Evolutionary conservation across 2,113 vertebrate species (phyloP), one percentile per base, ranked within the genome.

Genomic region (Pteropus alecto): DNA sequence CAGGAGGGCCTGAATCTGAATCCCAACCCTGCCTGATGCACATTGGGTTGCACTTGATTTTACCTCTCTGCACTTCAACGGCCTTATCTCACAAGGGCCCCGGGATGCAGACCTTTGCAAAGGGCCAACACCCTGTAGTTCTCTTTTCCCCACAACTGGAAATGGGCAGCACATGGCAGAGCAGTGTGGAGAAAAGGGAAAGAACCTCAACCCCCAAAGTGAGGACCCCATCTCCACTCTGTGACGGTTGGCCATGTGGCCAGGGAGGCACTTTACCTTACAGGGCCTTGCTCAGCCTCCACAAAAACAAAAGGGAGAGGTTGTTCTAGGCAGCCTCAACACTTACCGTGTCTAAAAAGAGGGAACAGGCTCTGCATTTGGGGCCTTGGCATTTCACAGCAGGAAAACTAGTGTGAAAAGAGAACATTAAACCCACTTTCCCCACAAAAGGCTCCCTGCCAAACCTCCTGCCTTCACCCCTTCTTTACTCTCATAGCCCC

Each of bases 81-180:
- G 71, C 41, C 87, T 78, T 51, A 12, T 28, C 28, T 51, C 77
- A 65, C n/a, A 41, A 60, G 38, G 33, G 2, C 13, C 30, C 67
- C 46, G 1, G 38, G 24, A 35, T 14, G 26, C 54, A 83, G 46
- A 35, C 30, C 54, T 74, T 19, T 38, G 43, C 33, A 63, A 28
- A 74, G 76, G 7, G 13, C 38, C 56, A 35, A 73, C n/a, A 48
- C 60, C 1, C 1, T 18, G 1, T 11, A 28, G n/a, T n/a, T 60
- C 79, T 38, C 60, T 63, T n/a, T 35, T 9, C 43, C 51, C 74
- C 6, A 3, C 5, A 13, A 7, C 28, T 38, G 54, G 41, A 92
- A 54, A 30, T 0, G 2, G n/a, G 48, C 38, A 87, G 28, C 4
- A 2, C 0, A 0, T 4, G 22, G 67, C 14, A 51, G 51, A 15